Conservation (phyloP, 2,113 vertebrate species). For the Ictalurus furcatus region DNA sequence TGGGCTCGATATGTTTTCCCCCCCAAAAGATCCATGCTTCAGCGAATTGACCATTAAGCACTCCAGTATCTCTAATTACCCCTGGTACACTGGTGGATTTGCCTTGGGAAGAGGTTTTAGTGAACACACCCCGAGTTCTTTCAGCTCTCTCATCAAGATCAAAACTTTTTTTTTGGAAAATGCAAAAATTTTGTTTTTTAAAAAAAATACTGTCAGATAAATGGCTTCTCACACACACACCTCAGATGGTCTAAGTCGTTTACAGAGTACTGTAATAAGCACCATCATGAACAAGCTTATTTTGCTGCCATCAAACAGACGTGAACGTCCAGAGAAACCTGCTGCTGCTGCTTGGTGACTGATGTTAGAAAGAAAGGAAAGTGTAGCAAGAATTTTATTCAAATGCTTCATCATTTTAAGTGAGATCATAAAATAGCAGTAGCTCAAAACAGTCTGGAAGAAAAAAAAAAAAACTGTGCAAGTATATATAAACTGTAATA, state of each 20-base stretch:
- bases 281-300: conserved; percentile 1
- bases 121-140: not conserved
- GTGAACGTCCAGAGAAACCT: not conserved
- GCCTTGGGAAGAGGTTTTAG: not conserved
- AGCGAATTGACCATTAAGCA: not conserved
- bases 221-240: not conserved
- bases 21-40: not conserved
- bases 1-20: not conserved
- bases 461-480: too few relatives aligned
- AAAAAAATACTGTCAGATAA: not conserved
- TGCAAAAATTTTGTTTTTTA: not conserved
- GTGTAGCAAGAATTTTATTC: not conserved
- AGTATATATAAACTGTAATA: conserved; percentile 2
- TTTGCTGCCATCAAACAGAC: not conserved
- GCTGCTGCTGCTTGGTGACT: too few relatives aligned
- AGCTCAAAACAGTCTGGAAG: not conserved
- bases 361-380: not conserved
- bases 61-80: not conserved
- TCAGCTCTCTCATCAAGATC: not conserved
- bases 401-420: not conserved
- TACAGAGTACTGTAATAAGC: not conserved
- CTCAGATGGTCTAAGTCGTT: not conserved
- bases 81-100: not conserved
- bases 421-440: not conserved
- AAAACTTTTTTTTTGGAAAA: not conserved